Evolutionary conservation across 1,140 invertebrate species (phyloP).

Genomic region (Calliphora vicina): DNA sequence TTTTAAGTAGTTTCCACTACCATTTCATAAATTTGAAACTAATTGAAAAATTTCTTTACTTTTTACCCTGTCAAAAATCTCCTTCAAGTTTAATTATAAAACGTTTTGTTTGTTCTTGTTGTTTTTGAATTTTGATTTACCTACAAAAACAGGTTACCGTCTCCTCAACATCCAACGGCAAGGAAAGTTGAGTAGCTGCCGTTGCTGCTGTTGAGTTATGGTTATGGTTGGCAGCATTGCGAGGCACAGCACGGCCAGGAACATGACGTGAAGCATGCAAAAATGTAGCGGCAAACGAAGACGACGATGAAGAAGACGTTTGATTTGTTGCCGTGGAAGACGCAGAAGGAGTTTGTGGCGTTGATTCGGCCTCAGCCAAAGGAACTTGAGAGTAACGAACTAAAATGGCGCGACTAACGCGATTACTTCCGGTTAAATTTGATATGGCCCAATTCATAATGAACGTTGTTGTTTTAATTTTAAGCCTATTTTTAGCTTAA

Average conservation of each 20-base stretch:
- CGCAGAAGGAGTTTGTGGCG: conserved; percentile 53
- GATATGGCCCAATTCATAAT: conserved; percentile 62
- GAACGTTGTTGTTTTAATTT: not conserved
- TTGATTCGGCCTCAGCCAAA: conserved; percentile 55
- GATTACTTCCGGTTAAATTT: conserved; percentile 60
- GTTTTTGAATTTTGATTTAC: conserved; percentile 57
- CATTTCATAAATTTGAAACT: too few species aligned
- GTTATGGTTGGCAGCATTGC: conserved; percentile 41
- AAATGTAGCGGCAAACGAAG: conserved; percentile 65
- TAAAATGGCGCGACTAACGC: conserved; percentile 59
- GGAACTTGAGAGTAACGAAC: conserved; percentile 61
- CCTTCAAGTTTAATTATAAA: too few species aligned
- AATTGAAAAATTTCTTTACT: too few species aligned
- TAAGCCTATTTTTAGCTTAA: not conserved
- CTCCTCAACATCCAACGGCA: conserved; percentile 73
- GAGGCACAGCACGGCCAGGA: conserved; percentile 54
- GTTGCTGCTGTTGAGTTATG: not conserved
- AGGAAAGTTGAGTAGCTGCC: conserved; percentile 56
- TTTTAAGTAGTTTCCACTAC: too few species aligned
- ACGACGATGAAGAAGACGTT: conserved; percentile 60
- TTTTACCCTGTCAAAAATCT: too few species aligned
- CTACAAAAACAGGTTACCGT: conserved; percentile 80
- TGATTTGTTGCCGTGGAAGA: conserved; percentile 59
- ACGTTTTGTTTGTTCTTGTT: too few species aligned
- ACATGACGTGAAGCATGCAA: conserved; percentile 50